Conservation (phyloP, 2,797 vertebrate species). For the Sphaeramia orbicularis region DNA sequence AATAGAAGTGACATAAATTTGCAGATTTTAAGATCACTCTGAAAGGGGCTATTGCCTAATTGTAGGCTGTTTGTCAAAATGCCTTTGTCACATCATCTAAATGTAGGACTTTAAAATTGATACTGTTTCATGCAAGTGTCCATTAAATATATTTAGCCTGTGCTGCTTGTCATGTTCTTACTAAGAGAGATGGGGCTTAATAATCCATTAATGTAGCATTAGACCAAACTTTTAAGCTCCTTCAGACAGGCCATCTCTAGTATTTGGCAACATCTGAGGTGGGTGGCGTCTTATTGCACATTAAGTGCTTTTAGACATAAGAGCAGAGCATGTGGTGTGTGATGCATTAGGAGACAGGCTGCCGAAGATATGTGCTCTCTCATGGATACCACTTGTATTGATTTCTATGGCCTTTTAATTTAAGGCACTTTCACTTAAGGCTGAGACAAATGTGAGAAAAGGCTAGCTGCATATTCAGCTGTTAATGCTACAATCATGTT, state of each 20-base stretch:
- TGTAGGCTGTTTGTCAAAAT: constrained; percentile 72
- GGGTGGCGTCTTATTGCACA: constrained; percentile 72
- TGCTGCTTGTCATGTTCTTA: constrained; percentile 61
- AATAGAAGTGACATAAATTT: constrained; percentile 74
- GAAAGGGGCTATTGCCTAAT: constrained; percentile 58
- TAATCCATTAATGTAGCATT: constrained; percentile 70
- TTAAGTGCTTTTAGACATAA: constrained; percentile 78
- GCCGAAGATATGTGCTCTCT: constrained; percentile 68
- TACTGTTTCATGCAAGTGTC: constrained; percentile 67
- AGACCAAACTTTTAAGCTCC: constrained; percentile 78
- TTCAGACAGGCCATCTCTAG: constrained; percentile 61
- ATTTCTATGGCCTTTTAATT: constrained; percentile 87
- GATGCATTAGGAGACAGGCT: constrained; percentile 75
- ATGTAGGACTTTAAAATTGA: constrained; percentile 67
- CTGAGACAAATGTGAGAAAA: constrained; percentile 74
- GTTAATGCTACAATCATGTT: constrained; percentile 90
- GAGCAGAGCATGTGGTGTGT: constrained; percentile 69
- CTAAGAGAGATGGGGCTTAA: constrained; percentile 43
- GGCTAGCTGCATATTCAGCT: constrained; percentile 80
- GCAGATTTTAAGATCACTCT: constrained; percentile 70
- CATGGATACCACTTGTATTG: constrained; percentile 79
- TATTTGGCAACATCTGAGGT: constrained; percentile 72
- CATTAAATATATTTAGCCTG: constrained; percentile 75
- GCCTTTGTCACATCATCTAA: constrained; percentile 68
- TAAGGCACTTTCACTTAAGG: constrained; percentile 83